Evolutionary conservation across 1,140 invertebrate genomes (phyloP).

Genomic region (Tyrophagus putrescentiae): DNA sequence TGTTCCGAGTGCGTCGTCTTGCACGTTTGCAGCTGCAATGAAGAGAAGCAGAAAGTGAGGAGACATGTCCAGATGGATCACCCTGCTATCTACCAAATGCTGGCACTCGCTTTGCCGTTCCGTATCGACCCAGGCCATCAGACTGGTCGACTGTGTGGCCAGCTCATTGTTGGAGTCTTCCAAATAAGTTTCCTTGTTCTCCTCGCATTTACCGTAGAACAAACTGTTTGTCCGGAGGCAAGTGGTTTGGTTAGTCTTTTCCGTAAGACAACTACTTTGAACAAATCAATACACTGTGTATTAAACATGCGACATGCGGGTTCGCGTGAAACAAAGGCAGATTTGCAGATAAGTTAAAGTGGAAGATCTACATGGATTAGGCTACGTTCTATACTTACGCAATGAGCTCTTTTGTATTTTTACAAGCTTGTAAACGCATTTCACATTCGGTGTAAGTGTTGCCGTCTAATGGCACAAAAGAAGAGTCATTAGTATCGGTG

Average conservation of each 20-base stretch:
- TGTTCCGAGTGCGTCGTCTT: neutral
- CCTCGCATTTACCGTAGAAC: slow-evolving; percentile 14
- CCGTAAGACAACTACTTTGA: too few relatives aligned
- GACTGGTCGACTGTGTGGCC: neutral
- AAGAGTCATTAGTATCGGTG: neutral
- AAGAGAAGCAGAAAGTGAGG: neutral
- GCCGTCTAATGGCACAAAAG: slow-evolving; percentile 45
- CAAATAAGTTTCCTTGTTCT: slow-evolving; percentile 6
- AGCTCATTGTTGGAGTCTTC: neutral
- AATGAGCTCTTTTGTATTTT: slow-evolving; percentile 47
- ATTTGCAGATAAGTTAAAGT: too few relatives aligned
- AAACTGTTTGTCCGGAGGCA: too few relatives aligned
- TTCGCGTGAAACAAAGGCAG: too few relatives aligned
- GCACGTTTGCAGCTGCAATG: neutral
- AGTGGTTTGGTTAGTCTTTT: too few relatives aligned
- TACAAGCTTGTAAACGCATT: slow-evolving; percentile 50
- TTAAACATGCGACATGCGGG: too few relatives aligned
- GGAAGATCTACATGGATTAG: too few relatives aligned
- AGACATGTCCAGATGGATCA: neutral
- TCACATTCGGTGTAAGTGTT: slow-evolving; percentile 59
- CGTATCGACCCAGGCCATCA: neutral
- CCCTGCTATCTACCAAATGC: neutral
- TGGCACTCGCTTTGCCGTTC: too few relatives aligned
- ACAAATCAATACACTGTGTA: too few relatives aligned
- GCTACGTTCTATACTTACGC: too few relatives aligned